Base-by-base conservation (phyloP, 2,888 invertebrate species). In the Scaptomyza caliginosa region DNA sequence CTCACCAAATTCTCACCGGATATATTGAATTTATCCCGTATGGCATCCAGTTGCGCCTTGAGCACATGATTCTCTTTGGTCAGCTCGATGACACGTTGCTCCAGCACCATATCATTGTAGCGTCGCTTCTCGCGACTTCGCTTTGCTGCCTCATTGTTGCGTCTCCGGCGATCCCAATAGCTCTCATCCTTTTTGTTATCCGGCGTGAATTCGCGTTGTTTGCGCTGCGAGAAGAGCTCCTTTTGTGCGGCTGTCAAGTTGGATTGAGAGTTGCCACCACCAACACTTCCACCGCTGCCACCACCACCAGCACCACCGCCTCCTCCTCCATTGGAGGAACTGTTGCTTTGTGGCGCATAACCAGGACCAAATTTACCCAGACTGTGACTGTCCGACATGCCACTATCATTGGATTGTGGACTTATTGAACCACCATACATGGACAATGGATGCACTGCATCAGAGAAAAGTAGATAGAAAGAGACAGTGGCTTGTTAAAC, bases 81-180 rank as follows among this genome's bases (percentile, higher is more conserved):
- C 55, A 99, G 93, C 90, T 98, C 98, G 56, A 97, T 95, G 26
- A 99, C 98, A 43, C 98, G 94, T 82, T 97, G 96, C 89, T 99
- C 99, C 65, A 99, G 93, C 1, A 98, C 97, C 97, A 98, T 97
- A 92, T 99, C 98, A 90, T 99, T 98, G 92, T 97, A 96, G 43
- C 98, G 95, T 38, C 98, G 94, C 91, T 99, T 99, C 91, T 99
- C 98, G n/a, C 98, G 94, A 5, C 98, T 98, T 40, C 98, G 93
- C 90, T 99, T 98, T 58, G 99, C 99, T 0, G 99, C 99, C 91
- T 98, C 98, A 92, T 99, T 99, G 92, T 99, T 99, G 63, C 98
- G 94, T 69, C 98, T 93, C 58, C 99, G 93, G 58, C 98, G 94
- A 91, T 98, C 98, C 99, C 99, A 99, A 92, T 99, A 99, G 88